These are phyloP conservation scores for Carcharodon carcharias DNA, from an alignment of 2,797 vertebrate species.

Conservation along the genomic window DNA sequence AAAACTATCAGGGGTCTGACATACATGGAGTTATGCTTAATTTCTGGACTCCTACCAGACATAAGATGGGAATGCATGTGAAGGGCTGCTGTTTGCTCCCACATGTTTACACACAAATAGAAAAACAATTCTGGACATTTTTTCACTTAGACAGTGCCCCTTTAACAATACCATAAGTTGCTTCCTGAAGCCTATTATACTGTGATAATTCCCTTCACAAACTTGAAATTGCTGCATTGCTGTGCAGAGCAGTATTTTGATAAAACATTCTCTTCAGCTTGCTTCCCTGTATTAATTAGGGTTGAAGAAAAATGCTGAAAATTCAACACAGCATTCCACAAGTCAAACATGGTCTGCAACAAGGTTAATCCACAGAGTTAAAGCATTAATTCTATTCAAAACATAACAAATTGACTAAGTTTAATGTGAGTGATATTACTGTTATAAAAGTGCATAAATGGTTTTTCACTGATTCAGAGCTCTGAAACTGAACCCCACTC, in stretches of 20 bases:
- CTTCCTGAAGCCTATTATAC: not conserved
- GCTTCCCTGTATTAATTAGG: not conserved
- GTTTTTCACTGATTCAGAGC: not conserved
- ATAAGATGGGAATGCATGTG: not conserved
- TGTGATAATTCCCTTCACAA: not conserved
- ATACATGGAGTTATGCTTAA: not conserved
- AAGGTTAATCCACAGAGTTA: not conserved
- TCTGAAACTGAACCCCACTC: not conserved
- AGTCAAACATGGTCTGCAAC: too few species aligned
- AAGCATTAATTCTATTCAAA: not conserved
- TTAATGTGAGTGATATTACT: not conserved
- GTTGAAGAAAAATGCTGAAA: not conserved
- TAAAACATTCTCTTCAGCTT: not conserved
- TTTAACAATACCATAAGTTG: not conserved
- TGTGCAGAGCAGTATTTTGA: not conserved
- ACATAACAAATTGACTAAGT: not conserved
- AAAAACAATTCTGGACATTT: not conserved
- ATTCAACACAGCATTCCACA: not conserved
- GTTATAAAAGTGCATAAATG: not conserved
- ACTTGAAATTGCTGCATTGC: not conserved
- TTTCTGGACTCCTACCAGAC: not conserved
- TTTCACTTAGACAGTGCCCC: not conserved
- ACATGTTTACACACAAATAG: not conserved
- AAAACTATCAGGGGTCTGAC: not conserved
- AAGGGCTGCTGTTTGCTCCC: not conserved